A percentile compares a stretch with the other conserved stretches of the same genome.
Evolutionary conservation across 2,113 vertebrate genomes (phyloP).

Genomic region (Sceloporus tristichus): DNA sequence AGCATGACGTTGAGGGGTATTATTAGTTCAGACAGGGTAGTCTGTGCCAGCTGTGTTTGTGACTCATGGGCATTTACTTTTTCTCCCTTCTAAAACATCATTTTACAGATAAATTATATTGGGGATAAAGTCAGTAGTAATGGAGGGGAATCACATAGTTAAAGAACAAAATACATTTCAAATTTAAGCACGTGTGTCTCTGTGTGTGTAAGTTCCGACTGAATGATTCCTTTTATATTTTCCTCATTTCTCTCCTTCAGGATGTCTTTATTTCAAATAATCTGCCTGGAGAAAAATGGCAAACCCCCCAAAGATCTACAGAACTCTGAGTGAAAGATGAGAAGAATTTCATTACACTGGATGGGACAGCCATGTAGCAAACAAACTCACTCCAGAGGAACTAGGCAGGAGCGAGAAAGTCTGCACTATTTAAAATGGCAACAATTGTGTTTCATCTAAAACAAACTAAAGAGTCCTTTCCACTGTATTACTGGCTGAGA

Average conservation of each 20-base stretch:
- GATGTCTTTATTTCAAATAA: conserved; percentile 24
- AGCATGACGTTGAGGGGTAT: conserved; percentile 16
- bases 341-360: conserved; percentile 15
- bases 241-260: neutral
- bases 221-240: neutral
- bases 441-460: neutral
- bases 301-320: neutral
- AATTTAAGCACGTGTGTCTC: neutral
- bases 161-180: conserved; percentile 4
- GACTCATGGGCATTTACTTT: conserved; percentile 23
- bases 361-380: neutral
- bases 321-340: neutral
- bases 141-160: neutral
- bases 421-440: neutral
- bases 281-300: conserved; percentile 20
- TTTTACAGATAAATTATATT: conserved; percentile 25
- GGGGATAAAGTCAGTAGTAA: neutral
- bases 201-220: neutral
- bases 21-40: conserved; percentile 4
- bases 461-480: neutral
- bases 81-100: conserved; percentile 12
- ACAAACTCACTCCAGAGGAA: neutral
- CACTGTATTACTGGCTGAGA: neutral
- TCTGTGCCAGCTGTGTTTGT: conserved; percentile 41
- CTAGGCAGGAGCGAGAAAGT: neutral